phyloP scores from a whole-genome alignment of 2,113 vertebrate genomes.

The Brachyhypopomus gauderio region DNA sequence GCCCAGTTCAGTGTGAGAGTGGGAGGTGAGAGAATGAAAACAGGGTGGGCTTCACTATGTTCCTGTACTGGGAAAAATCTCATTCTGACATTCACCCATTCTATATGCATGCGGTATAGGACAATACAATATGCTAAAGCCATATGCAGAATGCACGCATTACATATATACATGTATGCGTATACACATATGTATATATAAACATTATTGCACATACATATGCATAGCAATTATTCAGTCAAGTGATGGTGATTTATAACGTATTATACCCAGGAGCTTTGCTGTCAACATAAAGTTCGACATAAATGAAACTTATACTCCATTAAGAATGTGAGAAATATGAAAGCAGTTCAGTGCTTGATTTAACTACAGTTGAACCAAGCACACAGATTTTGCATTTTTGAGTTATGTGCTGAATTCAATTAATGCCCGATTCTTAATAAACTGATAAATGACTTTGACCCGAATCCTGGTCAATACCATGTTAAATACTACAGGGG shows the following conservation, averaged over 20 bases:
- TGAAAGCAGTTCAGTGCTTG: too few relatives aligned
- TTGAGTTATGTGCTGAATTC: not conserved
- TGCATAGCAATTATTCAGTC: too few relatives aligned
- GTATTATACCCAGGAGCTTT: too few relatives aligned
- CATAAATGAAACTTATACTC: too few relatives aligned
- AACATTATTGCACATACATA: too few relatives aligned
- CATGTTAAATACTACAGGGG: not conserved
- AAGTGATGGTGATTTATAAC: too few relatives aligned
- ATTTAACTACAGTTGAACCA: too few relatives aligned
- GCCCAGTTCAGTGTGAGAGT: constrained; percentile 62
- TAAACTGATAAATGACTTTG: not conserved
- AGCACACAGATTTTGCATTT: not conserved
- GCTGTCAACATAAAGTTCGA: too few relatives aligned
- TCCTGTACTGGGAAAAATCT: not conserved
- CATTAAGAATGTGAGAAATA: too few relatives aligned
- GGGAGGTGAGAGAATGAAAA: constrained; percentile 64
- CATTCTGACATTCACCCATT: not conserved
- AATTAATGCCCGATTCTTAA: not conserved
- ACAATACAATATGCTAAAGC: not conserved
- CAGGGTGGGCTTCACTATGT: constrained; percentile 19
- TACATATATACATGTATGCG: too few relatives aligned
- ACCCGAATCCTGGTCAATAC: constrained; percentile 12
- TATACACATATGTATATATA: too few relatives aligned
- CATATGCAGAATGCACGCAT: too few relatives aligned
- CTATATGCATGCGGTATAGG: not conserved